A percentile compares a stretch with the other conserved stretches of the same genome.
These are phyloP conservation scores for Scaptomyza polygonia DNA, from an alignment of 2,888 invertebrate genomes.

Conservation along the genomic window DNA sequence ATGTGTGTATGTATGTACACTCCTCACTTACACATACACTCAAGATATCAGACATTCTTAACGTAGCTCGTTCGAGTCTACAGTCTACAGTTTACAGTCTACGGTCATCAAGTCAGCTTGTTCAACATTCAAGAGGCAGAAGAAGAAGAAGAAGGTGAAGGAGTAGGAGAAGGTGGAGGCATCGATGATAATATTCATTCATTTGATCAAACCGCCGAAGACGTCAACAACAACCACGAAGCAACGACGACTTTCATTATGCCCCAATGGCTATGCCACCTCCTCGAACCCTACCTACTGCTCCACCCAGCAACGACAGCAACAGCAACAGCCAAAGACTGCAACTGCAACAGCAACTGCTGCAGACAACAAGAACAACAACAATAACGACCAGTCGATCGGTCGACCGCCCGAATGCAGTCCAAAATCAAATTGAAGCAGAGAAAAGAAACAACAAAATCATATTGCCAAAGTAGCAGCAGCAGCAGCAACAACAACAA, in stretches of 20 bases:
- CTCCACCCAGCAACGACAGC: constrained; percentile 25
- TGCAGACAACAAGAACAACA: constrained; percentile 14
- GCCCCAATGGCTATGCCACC: constrained; percentile 45
- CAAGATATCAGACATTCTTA: constrained; percentile 66
- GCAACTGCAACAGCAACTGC: constrained; percentile 14
- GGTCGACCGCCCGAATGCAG: constrained; percentile 60
- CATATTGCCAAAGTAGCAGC: constrained; percentile 72
- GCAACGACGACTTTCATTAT: constrained; percentile 72
- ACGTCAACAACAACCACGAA: constrained; percentile 59
- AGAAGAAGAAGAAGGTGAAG: neutral
- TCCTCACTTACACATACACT: constrained; percentile 20
- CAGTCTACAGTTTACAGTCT: constrained; percentile 55
- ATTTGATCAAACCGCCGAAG: constrained; percentile 81
- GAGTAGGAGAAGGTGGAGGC: constrained; percentile 21
- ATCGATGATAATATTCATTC: constrained; percentile 81
- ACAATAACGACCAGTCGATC: constrained; percentile 14
- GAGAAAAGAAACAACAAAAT: constrained; percentile 55
- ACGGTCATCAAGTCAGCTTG: constrained; percentile 75
- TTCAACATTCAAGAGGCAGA: constrained; percentile 62
- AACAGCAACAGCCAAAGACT: constrained; percentile 13
- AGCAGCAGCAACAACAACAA: constrained; percentile 49
- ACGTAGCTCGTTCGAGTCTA: constrained; percentile 50
- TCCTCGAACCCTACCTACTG: constrained; percentile 15
- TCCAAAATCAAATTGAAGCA: constrained; percentile 69
- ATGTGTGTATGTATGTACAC: constrained; percentile 4